A percentile compares a stretch with the other conserved stretches of the same genome.
Evolutionary conservation across 2,113 vertebrate species (phyloP).

Genomic region (human): GRCh38 chr2:7118501-7119000

Average conservation of each 20-base stretch:
- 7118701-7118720: no score
- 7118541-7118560: background rate
- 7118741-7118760: fast-evolving
- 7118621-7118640: background rate
- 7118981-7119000: background rate
- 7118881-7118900: fast-evolving
- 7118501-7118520: background rate
- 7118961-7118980: background rate
- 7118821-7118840: fast-evolving
- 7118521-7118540: background rate
- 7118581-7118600: background rate
- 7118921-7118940: no score
- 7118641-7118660: background rate
- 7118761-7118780: fast-evolving
- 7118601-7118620: background rate
- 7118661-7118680: fast-evolving
- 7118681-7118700: fast-evolving
- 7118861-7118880: fast-evolving
- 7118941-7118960: background rate
- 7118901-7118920: fast-evolving
- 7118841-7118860: fast-evolving
- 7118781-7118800: fast-evolving
- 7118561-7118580: background rate
- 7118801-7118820: background rate
- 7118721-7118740: background rate